Base-by-base conservation (phyloP, 1,140 invertebrate genomes). In the Nasonia longicornis region DNA sequence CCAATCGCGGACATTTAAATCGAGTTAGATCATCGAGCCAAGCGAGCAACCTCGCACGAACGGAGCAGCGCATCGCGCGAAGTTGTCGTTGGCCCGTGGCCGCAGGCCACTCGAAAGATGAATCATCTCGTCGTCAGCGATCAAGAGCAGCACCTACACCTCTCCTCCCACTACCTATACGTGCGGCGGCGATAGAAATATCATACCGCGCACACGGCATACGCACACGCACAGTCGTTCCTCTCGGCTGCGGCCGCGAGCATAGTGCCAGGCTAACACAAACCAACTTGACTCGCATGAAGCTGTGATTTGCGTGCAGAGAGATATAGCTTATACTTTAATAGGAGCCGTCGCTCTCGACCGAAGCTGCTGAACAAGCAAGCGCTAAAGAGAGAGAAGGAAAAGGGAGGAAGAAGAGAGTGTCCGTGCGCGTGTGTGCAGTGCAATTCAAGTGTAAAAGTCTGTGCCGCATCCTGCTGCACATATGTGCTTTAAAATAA, bases 401-500 rank as follows among this genome's bases (percentile, higher is more conserved):
- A 42, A 52, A 29, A 70, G 29, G 45, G 31, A 31, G 64, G 42
- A 22, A 48, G 20, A 20, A 4, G 35, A 66, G 63, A n/a, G 52
- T 66, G 38, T 70, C 3, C 38, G 26, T 66, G 31, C 2, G 22
- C 8, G 20, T 31, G n/a, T 22, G 6, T 11, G 6, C 38, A 58
- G 42, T 42, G 52, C 69, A 52, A 45, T 52, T 78, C 16, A 35
- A 71, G 72, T 69, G 42, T 11, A 66, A 22, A 52, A 58, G 20
- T 58, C 8, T 69, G n/a, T 11, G 11, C 66, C 22, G 45, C 16
- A 48, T 80, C 38, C 63, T 70, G 66, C 7, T 38, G 12, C 14
- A 75, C 35, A 70, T 75, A 75, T 69, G 38, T 77, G 42, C 7
- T 82, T 64, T 82, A 64, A 82, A 77, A 73, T 73, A 77, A 63